Evolutionary conservation across 1,140 invertebrate species (phyloP), one percentile per base, ranked within the genome.

Genomic region (Uloborus diversus): DNA sequence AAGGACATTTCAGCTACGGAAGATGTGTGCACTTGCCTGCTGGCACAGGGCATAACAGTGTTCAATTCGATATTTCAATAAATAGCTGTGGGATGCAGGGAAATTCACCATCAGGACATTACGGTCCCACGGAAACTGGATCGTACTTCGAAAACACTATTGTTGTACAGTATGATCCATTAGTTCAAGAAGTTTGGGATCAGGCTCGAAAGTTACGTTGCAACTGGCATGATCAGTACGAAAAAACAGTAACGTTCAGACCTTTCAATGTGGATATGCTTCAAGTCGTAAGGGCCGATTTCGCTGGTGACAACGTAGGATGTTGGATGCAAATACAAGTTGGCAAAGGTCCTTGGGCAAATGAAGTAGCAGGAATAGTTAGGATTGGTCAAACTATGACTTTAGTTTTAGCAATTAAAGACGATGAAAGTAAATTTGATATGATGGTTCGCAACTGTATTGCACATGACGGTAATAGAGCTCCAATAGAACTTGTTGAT

Each of bases 381-480:
- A 96, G 96, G 87, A 97, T 97, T 76, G 95, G 95, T 11, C 95
- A 97, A 86, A 97, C 95, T 0, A 96, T 97, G 95, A 97, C 95
- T 0, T 96, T 97, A 94, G 95, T 96, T 1, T 86, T 97, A 59
- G 95, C 95, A 23, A 97, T 97, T 82, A 96, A 97, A 86, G 95
- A 97, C 83, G 95, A 96, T 80, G 95, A 97, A 87, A 96, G 95
- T 83, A 97, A 96, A 87, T 97, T 97, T 85, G 95, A 97, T 82
- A 96, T 97, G 95, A 86, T 97, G 81, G 95, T 97, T 0, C 88
- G 95, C 35, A 97, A 97, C 87, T 97, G 95, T 85, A 94, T 97
- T 5, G 95, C 95, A 69, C 95, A 97, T 81, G 95, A 97, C 84
- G 95, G 95, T 25, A 96, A 96, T 86, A 89, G 95, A 61, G 93